Base-by-base conservation (phyloP, 2,797 vertebrate genomes). In the Hydrolagus colliei region DNA sequence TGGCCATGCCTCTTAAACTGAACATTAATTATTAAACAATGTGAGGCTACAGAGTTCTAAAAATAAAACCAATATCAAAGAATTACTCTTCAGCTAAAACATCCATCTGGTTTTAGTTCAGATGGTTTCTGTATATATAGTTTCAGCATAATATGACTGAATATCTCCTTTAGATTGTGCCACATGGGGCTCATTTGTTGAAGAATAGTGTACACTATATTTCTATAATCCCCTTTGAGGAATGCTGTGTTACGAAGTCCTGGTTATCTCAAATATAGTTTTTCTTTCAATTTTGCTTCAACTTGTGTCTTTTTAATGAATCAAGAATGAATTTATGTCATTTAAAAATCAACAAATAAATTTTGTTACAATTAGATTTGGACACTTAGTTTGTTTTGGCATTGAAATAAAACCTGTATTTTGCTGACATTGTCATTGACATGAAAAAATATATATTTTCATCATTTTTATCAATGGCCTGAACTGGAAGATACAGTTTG, bases 121-220 rank as follows among this genome's bases (percentile, higher is more conserved):
- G 41, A 67, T 61, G 52, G 79, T 84, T 71, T n/a, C 65, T 71
- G 5, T 84, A 11, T 18, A 52, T 84, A 20, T 32, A 12, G 18
- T 84, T 84, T 71, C 79, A 71, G 65, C 65, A 84, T 84, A 82
- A 82, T 82, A 71, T 71, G 79, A 71, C 22, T 67, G 65, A 52
- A 71, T 71, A 84, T 84, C 32, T 84, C 79, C 65, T 84, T 84
- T 35, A n/a, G 65, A 84, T 84, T 68, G 62, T 41, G 65, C 32
- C 79, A 84, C 79, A 20, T n/a, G 79, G 79, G 79, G 67, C 79
- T 84, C 32, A 16, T 84, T 84, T 84, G 79, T 84, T 84, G 79
- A 84, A 84, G 79, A 67, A 84, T 84, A 68, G 71, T 84, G 65
- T 18, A 84, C 32, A 71, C 63, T n/a, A 84, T 35, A 84, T 9